Base-by-base conservation (phyloP, 53 echinoderm and acorn worm genomes). In the Astropecten irregularis region DNA sequence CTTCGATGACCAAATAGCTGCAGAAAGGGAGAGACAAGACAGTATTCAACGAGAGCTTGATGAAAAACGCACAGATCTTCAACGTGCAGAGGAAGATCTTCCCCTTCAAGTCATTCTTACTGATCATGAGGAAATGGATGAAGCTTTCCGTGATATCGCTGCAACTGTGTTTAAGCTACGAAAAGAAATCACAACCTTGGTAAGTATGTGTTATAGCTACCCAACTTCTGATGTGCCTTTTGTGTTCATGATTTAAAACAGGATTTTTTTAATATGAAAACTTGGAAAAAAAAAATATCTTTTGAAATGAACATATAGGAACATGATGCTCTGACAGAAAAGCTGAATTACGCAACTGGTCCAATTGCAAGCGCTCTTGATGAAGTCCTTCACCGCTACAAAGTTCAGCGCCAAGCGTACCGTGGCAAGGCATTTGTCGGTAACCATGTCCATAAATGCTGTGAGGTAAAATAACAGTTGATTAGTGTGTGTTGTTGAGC, bases 341-440 rank as follows among this genome's bases (percentile, higher is more conserved):
- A 16, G 50, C 49, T 82, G 37, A 8, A 38, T 82, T n/a, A n/a
- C 51, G 83, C 50, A 9, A 46, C 39, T 46, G 84, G 84, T 4
- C 84, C 84, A 3, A 9, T 71, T 70, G 71, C 53, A 21, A 11
- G 30, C 3, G 8, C 37, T 10, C 23, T 84, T 1, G 84, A 84
- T 46, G 22, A 60, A 2, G 46, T 48, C 16, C 71, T 84, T 14
- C 29, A 70, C 16, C 13, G 3, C 7, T 30, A 23, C 33, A 42
- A 71, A 9, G 71, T 84, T 13, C 61, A 44, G 0, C 16, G 84
- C 18, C 84, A 84, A 21, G 71, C 62, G 0, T 84, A 84, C 49
- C 71, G 60, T 32, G 71, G 84, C 15, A 59, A 59, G 10, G 26
- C 70, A 9, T 84, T 84, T 59, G 84, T 84, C 33, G 84, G 84